Base-by-base conservation (phyloP, 2,888 invertebrate species). In the Rhagophthalmus giganteus region DNA sequence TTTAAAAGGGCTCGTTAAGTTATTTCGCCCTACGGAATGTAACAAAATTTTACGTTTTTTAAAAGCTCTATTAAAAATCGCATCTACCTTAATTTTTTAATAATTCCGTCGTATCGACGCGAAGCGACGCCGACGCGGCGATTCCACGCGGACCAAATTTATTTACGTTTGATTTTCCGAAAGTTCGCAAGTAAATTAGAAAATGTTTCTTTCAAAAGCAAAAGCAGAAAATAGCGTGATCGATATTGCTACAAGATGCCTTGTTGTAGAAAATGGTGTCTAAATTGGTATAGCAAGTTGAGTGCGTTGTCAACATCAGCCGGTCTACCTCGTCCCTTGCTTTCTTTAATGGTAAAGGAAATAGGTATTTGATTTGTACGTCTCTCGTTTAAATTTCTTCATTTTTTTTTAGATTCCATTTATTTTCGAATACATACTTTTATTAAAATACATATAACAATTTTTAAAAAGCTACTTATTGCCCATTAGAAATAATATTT, bases 221-320 rank as follows among this genome's bases (percentile, higher is more conserved):
- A 16, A 14, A 15, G 14, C 33, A 3, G 33, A 14, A 33, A 33
- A 33, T 14, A 8, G 33, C 14, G 16, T 8, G 33, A 14, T 33
- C 33, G 33, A 33, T 33, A 33, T 33, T 33, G 33, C 33, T 30
- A 30, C 30, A 30, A 11, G 30, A 30, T 30, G 10, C 30, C 30
- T 33, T 33, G 33, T 33, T 33, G 16, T 4, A 33, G 33, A 33
- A 33, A 33, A 33, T 33, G 33, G 14, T 14, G 33, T 15, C 15
- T 14, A 33, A 33, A 33, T 33, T 33, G 33, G 33, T 33, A 33
- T 10, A 33, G 33, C 14, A 9, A 15, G 33, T 16, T 33, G 33
- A 33, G 16, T 33, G 14, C 33, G 33, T 33, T 33, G 33, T 33
- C 33, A 33, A 33, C 14, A 33, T 1, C 33, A 33, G 33, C 14